Conservation (phyloP, 2,888 invertebrate genomes). For the Luffia ferchaultella region DNA sequence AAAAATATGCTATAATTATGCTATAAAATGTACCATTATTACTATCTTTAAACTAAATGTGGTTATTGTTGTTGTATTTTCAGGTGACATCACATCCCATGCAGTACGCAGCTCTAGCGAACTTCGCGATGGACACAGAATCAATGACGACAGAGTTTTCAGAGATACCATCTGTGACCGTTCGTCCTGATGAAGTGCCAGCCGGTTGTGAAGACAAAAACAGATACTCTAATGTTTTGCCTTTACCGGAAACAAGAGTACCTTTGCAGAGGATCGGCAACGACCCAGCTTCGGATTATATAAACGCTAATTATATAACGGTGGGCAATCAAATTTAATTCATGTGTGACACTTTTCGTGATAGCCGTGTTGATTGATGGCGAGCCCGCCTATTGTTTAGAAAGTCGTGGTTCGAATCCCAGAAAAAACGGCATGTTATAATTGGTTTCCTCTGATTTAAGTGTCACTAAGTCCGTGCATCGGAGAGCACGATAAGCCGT, state of each 20-base stretch:
- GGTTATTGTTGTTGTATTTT: too few relatives aligned
- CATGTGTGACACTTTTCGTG: too few relatives aligned
- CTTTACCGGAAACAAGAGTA: constrained; percentile 90
- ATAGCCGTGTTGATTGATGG: not conserved
- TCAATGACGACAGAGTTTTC: constrained; percentile 84
- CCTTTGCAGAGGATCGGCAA: constrained; percentile 74
- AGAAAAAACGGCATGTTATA: too few relatives aligned
- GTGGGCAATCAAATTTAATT: too few relatives aligned
- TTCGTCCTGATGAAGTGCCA: constrained; percentile 83
- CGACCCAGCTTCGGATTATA: constrained; percentile 86
- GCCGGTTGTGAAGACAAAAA: constrained; percentile 90
- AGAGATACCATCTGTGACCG: constrained; percentile 80
- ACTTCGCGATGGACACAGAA: constrained; percentile 74
- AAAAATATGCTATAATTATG: too few relatives aligned
- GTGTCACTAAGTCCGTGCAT: too few relatives aligned
- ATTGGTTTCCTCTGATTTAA: too few relatives aligned
- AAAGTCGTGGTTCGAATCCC: too few relatives aligned
- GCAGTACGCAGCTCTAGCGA: constrained; percentile 79
- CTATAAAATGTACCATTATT: too few relatives aligned
- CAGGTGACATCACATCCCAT: constrained; percentile 77
- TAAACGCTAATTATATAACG: constrained; percentile 92
- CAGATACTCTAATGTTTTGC: constrained; percentile 92
- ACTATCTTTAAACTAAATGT: too few relatives aligned
- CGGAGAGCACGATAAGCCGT: too few relatives aligned
- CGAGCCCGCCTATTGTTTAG: too few relatives aligned